phyloP scores from a whole-genome alignment of 2,888 invertebrate species.

The Ferrisia virgata region DNA sequence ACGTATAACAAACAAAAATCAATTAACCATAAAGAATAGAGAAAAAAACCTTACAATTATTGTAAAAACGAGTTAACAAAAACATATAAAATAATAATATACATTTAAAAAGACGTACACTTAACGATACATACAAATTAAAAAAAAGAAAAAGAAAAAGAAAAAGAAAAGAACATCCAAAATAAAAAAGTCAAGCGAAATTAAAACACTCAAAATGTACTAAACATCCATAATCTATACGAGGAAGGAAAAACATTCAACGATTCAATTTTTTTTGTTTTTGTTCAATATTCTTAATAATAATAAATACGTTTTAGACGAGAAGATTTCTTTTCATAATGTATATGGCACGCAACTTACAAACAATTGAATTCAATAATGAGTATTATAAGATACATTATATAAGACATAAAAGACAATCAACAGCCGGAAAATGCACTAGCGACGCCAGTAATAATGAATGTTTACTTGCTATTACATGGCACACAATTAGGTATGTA shows the following conservation, averaged over 20 bases:
- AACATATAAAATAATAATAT: slow-evolving; percentile 33
- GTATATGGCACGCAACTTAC: not conserved
- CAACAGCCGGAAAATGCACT: slow-evolving; percentile 14
- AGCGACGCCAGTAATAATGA: not conserved
- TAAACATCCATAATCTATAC: not conserved
- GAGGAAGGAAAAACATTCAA: not conserved
- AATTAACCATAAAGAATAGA: slow-evolving; percentile 12
- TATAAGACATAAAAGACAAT: not conserved
- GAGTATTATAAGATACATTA: not conserved
- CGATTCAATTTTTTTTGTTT: not conserved
- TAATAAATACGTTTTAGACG: not conserved
- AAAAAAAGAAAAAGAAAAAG: slow-evolving; percentile 1
- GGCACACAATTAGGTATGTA: not conserved
- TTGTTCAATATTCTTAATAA: not conserved
- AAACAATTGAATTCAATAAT: not conserved
- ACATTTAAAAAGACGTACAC: slow-evolving; percentile 29
- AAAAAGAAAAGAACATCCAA: not conserved
- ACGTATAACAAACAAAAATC: slow-evolving; percentile 7
- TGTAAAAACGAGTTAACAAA: slow-evolving; percentile 43
- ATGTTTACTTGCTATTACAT: slow-evolving; percentile 2
- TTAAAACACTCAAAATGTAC: not conserved
- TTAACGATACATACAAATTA: slow-evolving; percentile 7
- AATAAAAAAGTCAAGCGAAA: slow-evolving; percentile 5
- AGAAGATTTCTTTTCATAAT: not conserved
- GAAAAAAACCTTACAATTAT: slow-evolving; percentile 37